Evolutionary conservation across 2,888 invertebrate genomes (phyloP).

Genomic region (Ferdinandea cuprea): DNA sequence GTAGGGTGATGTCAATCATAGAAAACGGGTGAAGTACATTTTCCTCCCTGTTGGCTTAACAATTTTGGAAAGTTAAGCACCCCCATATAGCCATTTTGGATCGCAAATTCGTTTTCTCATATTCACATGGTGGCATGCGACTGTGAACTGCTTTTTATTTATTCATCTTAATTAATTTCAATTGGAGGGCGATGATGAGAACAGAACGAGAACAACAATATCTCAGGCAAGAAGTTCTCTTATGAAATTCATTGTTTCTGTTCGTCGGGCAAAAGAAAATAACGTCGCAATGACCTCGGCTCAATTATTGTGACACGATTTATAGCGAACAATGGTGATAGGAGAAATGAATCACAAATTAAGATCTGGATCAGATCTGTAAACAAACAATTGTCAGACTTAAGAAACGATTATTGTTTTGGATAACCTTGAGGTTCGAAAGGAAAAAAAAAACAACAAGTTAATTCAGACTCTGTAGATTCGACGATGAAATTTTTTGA

Average conservation of each 20-base stretch:
- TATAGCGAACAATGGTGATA: slow-evolving; percentile 2
- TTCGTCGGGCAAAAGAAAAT: slow-evolving; percentile 11
- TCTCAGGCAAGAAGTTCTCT: slow-evolving; percentile 34
- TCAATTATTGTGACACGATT: slow-evolving; percentile 59
- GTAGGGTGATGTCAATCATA: too few species aligned
- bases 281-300: slow-evolving; percentile 45
- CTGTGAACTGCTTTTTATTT: slow-evolving; percentile 21
- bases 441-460: too few species aligned
- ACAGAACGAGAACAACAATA: slow-evolving; percentile 21
- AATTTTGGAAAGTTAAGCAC: too few species aligned
- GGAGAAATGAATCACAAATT: slow-evolving; percentile 9
- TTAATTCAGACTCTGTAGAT: too few species aligned
- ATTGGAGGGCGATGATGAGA: slow-evolving; percentile 68
- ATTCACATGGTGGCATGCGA: slow-evolving; percentile 5
- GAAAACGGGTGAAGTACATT: too few species aligned
- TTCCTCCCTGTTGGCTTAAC: too few species aligned
- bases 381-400: neutral
- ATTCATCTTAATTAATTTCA: slow-evolving; percentile 64
- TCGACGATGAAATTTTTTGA: too few species aligned
- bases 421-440: too few species aligned
- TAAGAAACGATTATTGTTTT: too few species aligned
- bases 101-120: neutral
- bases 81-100: too few species aligned
- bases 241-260: slow-evolving; percentile 32
- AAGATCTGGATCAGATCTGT: slow-evolving; percentile 21